Conservation (phyloP, 2,888 invertebrate species). For the Diarsia rubi region DNA sequence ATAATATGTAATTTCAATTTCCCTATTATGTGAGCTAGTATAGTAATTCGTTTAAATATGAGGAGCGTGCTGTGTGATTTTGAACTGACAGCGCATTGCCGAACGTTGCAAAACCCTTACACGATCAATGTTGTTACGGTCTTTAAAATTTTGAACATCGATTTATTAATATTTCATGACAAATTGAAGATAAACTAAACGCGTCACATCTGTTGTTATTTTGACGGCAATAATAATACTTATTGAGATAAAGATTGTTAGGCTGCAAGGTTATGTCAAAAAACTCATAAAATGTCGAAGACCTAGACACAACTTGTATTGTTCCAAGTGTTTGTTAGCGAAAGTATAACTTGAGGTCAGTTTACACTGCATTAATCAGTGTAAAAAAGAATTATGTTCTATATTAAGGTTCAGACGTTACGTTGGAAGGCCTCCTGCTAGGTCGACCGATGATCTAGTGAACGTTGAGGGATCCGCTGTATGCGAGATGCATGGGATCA, state of each 20-base stretch:
- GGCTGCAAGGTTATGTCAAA: slow-evolving; percentile 39
- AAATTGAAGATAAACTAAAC: slow-evolving; percentile 20
- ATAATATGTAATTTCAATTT: not conserved
- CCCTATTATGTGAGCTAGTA: not conserved
- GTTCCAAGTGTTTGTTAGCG: slow-evolving; percentile 14
- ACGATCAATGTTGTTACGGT: not conserved
- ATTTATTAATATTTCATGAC: slow-evolving; percentile 3
- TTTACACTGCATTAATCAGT: not conserved
- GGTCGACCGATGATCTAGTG: no score
- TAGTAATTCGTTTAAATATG: not conserved
- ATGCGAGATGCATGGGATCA: no score
- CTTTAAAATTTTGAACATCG: not conserved
- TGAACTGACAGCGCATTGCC: not conserved
- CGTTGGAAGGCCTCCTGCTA: no score
- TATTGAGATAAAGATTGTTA: slow-evolving; percentile 29
- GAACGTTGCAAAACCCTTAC: not conserved
- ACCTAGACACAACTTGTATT: slow-evolving; percentile 17
- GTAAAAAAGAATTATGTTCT: not conserved
- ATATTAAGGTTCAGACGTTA: not conserved
- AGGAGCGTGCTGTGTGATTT: not conserved
- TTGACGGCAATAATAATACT: slow-evolving; percentile 16
- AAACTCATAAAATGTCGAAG: slow-evolving; percentile 34
- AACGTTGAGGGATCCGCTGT: no score
- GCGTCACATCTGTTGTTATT: slow-evolving; percentile 15
- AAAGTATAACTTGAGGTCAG: slow-evolving; percentile 23